Evolutionary conservation across 2,888 invertebrate genomes (phyloP).

Genomic region (Bellardia bayeri): DNA sequence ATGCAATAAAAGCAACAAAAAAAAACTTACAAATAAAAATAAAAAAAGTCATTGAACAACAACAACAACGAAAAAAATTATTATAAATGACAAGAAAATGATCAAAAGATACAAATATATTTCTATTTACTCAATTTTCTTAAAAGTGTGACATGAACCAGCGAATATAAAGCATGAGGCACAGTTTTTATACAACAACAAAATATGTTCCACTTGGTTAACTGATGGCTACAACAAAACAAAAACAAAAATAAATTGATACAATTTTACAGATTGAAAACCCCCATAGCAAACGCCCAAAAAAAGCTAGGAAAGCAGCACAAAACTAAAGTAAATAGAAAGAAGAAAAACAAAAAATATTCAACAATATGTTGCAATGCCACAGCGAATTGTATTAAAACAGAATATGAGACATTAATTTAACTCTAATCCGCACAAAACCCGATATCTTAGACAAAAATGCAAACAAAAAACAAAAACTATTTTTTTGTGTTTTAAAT

Average conservation of each 20-base stretch:
- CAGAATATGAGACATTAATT: constrained; percentile 58
- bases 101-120: constrained; percentile 52
- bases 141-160: constrained; percentile 41
- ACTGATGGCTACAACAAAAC: not conserved
- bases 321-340: constrained; percentile 1
- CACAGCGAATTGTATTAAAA: constrained; percentile 54
- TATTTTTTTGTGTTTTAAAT: not conserved
- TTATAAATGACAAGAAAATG: constrained; percentile 72
- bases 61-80: constrained; percentile 56
- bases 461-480: constrained; percentile 3
- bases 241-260: constrained; percentile 12
- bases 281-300: constrained; percentile 67
- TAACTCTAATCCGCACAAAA: constrained; percentile 28
- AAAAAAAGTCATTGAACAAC: constrained; percentile 19
- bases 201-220: constrained; percentile 47
- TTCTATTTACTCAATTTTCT: constrained; percentile 31
- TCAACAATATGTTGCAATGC: constrained; percentile 67
- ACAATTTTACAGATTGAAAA: constrained; percentile 52
- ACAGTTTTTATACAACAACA: not conserved
- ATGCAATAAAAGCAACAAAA: not conserved
- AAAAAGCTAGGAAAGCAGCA: constrained; percentile 44
- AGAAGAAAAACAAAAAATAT: constrained; percentile 25
- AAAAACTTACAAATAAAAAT: not conserved
- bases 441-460: constrained; percentile 13
- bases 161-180: constrained; percentile 21